phyloP scores from a whole-genome alignment of 2,113 vertebrate species.

The Mastomys coucha region DNA sequence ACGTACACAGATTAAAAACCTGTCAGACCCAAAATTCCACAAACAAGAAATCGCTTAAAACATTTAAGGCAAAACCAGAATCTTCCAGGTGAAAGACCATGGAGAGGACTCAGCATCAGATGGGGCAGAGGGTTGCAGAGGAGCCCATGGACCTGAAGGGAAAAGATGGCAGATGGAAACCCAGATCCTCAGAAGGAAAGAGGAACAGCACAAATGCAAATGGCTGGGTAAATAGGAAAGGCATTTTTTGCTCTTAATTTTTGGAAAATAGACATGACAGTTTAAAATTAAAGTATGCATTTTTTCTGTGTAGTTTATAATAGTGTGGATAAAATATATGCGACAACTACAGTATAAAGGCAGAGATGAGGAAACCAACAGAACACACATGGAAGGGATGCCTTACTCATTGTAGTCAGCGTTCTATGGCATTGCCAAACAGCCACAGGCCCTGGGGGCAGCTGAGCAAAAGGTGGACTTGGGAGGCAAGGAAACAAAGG shows the following conservation, averaged over 20 bases:
- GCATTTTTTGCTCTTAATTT: slow-evolving; percentile 39
- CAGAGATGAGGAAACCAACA: slow-evolving; percentile 24
- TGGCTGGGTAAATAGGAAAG: slow-evolving; percentile 8
- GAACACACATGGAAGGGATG: not conserved
- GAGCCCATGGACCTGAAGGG: not conserved
- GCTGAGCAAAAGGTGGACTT: slow-evolving; percentile 7
- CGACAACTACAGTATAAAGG: slow-evolving; percentile 22
- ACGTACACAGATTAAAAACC: not conserved
- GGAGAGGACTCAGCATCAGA: not conserved
- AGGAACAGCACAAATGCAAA: slow-evolving; percentile 44
- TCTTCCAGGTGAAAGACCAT: not conserved
- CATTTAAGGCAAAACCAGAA: slow-evolving; percentile 23
- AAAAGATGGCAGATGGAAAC: not conserved
- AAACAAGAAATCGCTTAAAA: not conserved
- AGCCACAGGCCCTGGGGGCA: not conserved
- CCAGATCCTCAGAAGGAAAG: not conserved
- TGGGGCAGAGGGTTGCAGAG: not conserved
- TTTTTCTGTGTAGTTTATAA: slow-evolving; percentile 33
- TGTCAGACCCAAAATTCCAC: not conserved
- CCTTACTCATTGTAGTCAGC: not conserved
- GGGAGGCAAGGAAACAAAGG: slow-evolving; percentile 24
- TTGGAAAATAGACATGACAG: slow-evolving; percentile 53
- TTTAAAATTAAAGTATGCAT: not conserved
- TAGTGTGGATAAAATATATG: slow-evolving; percentile 8
- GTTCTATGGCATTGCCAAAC: not conserved